Evolutionary conservation across 2,797 vertebrate genomes (phyloP), one percentile per base, ranked within the genome.

Genomic region (Rallus crepitans): DNA sequence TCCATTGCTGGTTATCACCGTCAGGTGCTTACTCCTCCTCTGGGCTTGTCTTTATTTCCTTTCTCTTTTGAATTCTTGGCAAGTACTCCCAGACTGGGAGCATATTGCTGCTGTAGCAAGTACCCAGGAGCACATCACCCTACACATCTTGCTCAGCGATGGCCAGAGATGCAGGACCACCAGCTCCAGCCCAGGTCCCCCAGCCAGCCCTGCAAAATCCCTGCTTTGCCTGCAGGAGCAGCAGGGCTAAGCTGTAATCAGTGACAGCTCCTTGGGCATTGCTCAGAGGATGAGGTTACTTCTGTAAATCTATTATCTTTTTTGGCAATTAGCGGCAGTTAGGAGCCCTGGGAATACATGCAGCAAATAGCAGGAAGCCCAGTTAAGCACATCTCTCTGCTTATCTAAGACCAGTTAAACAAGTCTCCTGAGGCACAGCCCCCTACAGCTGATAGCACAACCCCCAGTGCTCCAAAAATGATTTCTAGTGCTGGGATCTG

Each of bases 221-320:
- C 70, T 70, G 33, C 59, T 69, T 39, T 80, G 48, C 78, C 40
- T 53, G 63, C 70, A 39, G 33, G 61, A 88, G 66, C 3, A 1
- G 18, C 2, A 1, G 17, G 50, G 31, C 73, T 70, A 70, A 66
- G 80, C 82, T 6, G 1, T 66, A 33, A 65, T 81, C 53, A n/a
- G 31, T 10, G 14, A 18, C n/a, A 35, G 61, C 83, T 93, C 10
- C 68, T 64, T 3, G 6, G 73, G 48, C 78, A 52, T 71, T 68
- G 60, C 45, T 30, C 6, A 1, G 64, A 89, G 88, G 37, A 50
- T 70, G 86, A 77, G 80, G 71, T 94, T 85, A 73, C 91, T 94
- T 79, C 72, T 93, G 57, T 84, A 93, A 88, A 94, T 95, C 81
- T 89, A 7, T 90, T 96, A 81, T 89, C 91, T 90, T 85, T 93